Evolutionary conservation across 2,888 invertebrate genomes (phyloP).

Genomic region (Drosophila anceps): DNA sequence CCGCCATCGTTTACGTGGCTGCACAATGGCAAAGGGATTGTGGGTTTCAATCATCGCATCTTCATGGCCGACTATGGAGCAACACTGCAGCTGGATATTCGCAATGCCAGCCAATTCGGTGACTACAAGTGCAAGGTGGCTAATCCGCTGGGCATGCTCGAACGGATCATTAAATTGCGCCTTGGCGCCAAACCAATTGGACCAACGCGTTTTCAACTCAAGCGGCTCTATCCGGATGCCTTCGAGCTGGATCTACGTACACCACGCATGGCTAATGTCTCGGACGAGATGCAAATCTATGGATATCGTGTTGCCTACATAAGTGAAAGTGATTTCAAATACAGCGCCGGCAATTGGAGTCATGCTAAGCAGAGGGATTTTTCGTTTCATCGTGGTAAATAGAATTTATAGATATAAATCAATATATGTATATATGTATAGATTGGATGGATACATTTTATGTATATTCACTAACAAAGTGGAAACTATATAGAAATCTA

Average conservation of each 20-base stretch:
- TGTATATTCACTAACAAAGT: too few species aligned
- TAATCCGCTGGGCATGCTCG: constrained; percentile 86
- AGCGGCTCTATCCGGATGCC: constrained; percentile 82
- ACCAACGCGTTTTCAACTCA: constrained; percentile 84
- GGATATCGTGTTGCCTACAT: constrained; percentile 85
- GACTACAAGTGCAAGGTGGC: constrained; percentile 87
- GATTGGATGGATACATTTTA: too few species aligned
- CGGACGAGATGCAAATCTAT: constrained; percentile 83
- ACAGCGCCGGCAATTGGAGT: constrained; percentile 84
- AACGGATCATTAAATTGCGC: constrained; percentile 86
- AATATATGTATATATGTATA: background rate
- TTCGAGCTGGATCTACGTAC: constrained; percentile 85
- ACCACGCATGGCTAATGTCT: constrained; percentile 77
- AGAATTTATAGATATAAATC: too few species aligned
- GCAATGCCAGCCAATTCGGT: constrained; percentile 85
- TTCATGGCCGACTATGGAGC: constrained; percentile 83
- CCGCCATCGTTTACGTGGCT: constrained; percentile 87
- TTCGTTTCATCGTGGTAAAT: constrained; percentile 84
- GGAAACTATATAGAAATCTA: too few species aligned
- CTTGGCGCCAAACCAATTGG: constrained; percentile 86
- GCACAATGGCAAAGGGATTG: constrained; percentile 82
- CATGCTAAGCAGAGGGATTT: constrained; percentile 83
- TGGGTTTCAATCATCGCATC: constrained; percentile 82
- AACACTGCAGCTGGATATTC: constrained; percentile 82
- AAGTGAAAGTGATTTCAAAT: constrained; percentile 82